Evolutionary conservation across 2,113 vertebrate species (phyloP), one percentile per base, ranked within the genome.

Genomic region (Trematocara nigrifrons): DNA sequence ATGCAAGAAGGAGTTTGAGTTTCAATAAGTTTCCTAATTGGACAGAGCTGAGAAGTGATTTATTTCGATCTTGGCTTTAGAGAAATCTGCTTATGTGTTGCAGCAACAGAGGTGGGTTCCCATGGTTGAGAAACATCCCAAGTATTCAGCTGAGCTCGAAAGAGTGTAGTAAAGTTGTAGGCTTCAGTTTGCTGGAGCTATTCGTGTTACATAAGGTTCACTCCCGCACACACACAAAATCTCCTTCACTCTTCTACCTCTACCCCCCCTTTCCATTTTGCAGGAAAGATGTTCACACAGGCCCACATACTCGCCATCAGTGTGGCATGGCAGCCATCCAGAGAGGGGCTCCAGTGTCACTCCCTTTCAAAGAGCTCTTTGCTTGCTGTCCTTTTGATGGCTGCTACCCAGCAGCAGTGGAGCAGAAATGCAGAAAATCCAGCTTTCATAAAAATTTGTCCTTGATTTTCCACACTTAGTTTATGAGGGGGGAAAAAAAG

Each of bases 281-380:
- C 82, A 84, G 90, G 92, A 92, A 94, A 82, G 93, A 91, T 86
- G 26, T 89, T 86, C 77, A 85, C 40, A 82, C 81, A 82, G 57
- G 79, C 90, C 33, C 82, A 89, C 88, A 91, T 86, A 90, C 84
- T 89, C 40, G 57, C 12, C 77, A 82, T 90, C 86, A 88, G 89
- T 74, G 87, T 52, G 82, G 88, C 82, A 45, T 94, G 92, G 94
- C 93, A 77, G 84, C 57, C 15, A 12, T 94, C 94, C 94, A 93
- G 86, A 81, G 89, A 88, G 88, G 88, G 89, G 90, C 87, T 94
- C 92, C 90, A 74, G 82, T 89, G 92, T 93, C 83, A 81, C 86
- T 82, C 18, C n/a, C 26, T 92, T 94, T 96, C 93, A 94, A 93
- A 95, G 94, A 81, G 85, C 77, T 88, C 92, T 94, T 94, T 91